A percentile compares a stretch with the other conserved stretches of the same genome.
Conservation (phyloP, 2,113 vertebrate species). For the Chamaetylas fuelleborni region DNA sequence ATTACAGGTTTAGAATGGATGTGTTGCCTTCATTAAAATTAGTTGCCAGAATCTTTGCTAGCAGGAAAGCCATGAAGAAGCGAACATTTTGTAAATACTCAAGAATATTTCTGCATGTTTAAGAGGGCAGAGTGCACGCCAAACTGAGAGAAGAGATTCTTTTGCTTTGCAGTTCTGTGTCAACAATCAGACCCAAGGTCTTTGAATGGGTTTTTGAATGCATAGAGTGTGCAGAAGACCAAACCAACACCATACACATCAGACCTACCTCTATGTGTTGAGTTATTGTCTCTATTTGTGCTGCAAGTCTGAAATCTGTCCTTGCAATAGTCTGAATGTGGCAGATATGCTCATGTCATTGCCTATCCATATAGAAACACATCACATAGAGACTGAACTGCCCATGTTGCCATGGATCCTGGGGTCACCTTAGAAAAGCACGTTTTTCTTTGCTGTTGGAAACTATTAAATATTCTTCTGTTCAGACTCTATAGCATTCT, state of each 20-base stretch:
- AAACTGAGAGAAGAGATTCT: background rate
- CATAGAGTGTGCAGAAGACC: background rate
- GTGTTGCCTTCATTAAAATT: background rate
- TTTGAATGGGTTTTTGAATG: background rate
- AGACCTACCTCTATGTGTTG: background rate
- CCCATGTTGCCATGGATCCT: background rate
- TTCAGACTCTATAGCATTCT: background rate
- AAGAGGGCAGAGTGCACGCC: background rate
- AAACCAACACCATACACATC: background rate
- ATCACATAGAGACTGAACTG: background rate
- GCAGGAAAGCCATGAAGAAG: background rate
- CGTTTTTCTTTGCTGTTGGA: background rate
- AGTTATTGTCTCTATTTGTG: background rate
- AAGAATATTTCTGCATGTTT: background rate
- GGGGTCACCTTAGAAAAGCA: background rate
- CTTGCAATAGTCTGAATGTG: background rate
- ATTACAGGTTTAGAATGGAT: background rate
- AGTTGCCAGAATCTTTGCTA: background rate
- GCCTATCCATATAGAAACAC: fast-evolving
- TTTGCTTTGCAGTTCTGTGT: background rate
- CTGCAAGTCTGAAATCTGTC: background rate
- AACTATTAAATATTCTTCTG: background rate
- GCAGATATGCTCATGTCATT: background rate
- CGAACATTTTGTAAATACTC: fast-evolving
- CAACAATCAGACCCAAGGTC: fast-evolving